A percentile compares a stretch with the other conserved stretches of the same genome.
Evolutionary conservation across 2,888 invertebrate genomes (phyloP).

Genomic region (Pandemis corylana): DNA sequence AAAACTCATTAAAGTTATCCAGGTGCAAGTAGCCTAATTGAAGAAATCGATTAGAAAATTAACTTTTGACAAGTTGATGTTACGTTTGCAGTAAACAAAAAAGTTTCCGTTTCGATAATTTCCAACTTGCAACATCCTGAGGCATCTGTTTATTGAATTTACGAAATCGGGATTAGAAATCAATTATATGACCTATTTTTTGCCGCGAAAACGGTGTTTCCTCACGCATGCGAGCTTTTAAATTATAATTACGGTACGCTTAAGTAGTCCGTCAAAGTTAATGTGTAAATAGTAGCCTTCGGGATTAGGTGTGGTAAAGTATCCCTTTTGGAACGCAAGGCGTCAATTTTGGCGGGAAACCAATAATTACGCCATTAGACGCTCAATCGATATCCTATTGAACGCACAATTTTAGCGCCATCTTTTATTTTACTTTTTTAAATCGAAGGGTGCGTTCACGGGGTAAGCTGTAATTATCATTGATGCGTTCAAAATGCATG

Average conservation of each 20-base stretch:
- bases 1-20: neutral
- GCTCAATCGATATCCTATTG: conserved; percentile 79
- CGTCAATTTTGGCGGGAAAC: conserved; percentile 79
- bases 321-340: conserved; percentile 66
- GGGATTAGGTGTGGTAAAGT: conserved; percentile 61
- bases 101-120: conserved; percentile 27
- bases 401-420: conserved; percentile 66
- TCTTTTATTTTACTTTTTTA: conserved; percentile 53
- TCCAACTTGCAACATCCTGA: conserved; percentile 44
- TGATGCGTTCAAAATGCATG: conserved; percentile 66
- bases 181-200: conserved; percentile 71
- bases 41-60: neutral
- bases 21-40: neutral
- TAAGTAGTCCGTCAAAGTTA: conserved; percentile 82
- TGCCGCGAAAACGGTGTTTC: conserved; percentile 58
- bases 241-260: conserved; percentile 77
- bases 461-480: conserved; percentile 66
- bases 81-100: conserved; percentile 9
- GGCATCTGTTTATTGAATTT: conserved; percentile 66
- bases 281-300: conserved; percentile 82
- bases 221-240: conserved; percentile 70
- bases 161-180: conserved; percentile 67
- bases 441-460: conserved; percentile 60
- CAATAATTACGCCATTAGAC: conserved; percentile 81
- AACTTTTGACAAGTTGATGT: conserved; percentile 14